Percentiles rank a stretch among this genome's conserved stretches.
Evolutionary conservation across 2,888 invertebrate genomes (phyloP).

Genomic region (Aleiodes testaceus): DNA sequence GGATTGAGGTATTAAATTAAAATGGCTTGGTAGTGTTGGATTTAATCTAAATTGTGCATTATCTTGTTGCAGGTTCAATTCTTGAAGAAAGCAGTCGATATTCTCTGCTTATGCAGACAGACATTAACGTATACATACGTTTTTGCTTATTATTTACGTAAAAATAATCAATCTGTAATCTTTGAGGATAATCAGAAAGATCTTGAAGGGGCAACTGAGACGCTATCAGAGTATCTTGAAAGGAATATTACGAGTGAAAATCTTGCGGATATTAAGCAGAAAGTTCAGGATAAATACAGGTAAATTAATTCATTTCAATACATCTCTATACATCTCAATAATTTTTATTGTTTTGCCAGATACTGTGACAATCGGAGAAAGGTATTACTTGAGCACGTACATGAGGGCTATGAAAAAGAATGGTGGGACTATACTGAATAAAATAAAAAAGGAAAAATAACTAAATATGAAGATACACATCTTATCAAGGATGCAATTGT

Average conservation of each 20-base stretch:
- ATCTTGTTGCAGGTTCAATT: conserved; percentile 87
- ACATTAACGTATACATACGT: conserved; percentile 99
- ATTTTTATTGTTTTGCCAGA: conserved; percentile 74
- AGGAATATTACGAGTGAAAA: conserved; percentile 98
- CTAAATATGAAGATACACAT: conserved; percentile 46
- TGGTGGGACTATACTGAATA: conserved; percentile 97
- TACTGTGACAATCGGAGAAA: conserved; percentile 98
- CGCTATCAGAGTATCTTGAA: conserved; percentile 97
- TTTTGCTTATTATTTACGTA: conserved; percentile 97
- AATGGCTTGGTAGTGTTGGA: too few relatives aligned
- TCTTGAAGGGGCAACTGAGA: conserved; percentile 97
- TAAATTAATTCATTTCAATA: conserved; percentile 65
- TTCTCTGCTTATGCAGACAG: conserved; percentile 96
- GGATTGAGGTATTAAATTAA: conserved; percentile 88
- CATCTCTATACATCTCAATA: background rate
- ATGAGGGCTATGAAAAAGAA: conserved; percentile 99
- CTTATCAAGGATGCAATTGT: conserved; percentile 52
- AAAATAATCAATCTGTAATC: conserved; percentile 98
- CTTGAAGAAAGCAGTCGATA: conserved; percentile 97
- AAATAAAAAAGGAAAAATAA: conserved; percentile 62
- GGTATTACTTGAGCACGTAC: conserved; percentile 96
- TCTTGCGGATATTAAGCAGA: conserved; percentile 97
- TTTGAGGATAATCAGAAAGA: conserved; percentile 99
- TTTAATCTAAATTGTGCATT: too few relatives aligned
- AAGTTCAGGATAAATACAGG: conserved; percentile 98